Conservation (phyloP, 2,797 vertebrate species). For the Gymnodraco acuticeps region DNA sequence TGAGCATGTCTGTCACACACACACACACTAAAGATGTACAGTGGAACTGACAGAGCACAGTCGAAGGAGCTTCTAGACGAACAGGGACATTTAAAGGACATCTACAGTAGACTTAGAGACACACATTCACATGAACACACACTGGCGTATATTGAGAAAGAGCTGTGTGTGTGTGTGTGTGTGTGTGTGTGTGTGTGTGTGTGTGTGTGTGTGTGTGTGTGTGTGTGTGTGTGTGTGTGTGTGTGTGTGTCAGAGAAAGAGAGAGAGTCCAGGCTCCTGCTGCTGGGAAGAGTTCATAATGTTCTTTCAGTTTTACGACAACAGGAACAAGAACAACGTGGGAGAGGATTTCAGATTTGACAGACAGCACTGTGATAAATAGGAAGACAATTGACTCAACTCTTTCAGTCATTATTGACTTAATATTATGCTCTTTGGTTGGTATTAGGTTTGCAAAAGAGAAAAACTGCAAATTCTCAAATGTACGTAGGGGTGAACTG, state of each 20-base stretch:
- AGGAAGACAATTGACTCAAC: not conserved
- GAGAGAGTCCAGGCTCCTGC: not conserved
- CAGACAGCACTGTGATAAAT: not conserved
- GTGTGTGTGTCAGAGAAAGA: too few species aligned
- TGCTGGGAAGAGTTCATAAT: constrained; percentile 10
- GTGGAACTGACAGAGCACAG: constrained; percentile 4
- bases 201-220: too few species aligned
- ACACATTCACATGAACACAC: not conserved
- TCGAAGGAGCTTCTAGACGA: not conserved
- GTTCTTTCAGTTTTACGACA: constrained; percentile 5
- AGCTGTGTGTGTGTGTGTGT: not conserved
- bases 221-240: too few species aligned
- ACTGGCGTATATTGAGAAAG: not conserved
- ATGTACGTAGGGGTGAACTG: not conserved
- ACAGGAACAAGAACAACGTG: not conserved
- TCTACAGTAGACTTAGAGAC: constrained; percentile 6
- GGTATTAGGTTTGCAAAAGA: not conserved
- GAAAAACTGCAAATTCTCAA: not conserved
- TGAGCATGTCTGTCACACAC: constrained; percentile 13
- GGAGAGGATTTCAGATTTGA: not conserved
- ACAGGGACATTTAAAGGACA: constrained; percentile 23
- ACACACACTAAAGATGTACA: constrained; percentile 15
- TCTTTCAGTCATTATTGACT: not conserved
- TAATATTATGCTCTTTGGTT: not conserved
- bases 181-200: too few species aligned